Conservation (phyloP, 2,888 invertebrate species). For the Selenia dentaria region DNA sequence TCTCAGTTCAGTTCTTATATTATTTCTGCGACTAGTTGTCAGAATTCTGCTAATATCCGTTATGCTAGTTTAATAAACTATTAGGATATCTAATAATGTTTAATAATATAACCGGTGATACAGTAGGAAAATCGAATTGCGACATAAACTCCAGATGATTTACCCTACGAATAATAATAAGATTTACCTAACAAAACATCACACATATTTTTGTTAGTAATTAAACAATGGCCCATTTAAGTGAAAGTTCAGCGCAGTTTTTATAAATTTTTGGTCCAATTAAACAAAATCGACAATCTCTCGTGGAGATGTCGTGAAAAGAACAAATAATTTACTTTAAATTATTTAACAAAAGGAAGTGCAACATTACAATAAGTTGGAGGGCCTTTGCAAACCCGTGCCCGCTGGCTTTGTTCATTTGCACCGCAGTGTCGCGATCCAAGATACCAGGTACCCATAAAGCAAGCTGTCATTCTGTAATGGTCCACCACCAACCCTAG, state of each 20-base stretch:
- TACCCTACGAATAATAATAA: no score
- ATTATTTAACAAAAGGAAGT: constrained; percentile 29
- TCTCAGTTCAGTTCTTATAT: no score
- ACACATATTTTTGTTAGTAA: constrained; percentile 40
- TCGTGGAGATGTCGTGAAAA: neutral
- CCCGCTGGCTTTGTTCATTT: constrained; percentile 24
- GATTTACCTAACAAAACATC: no score
- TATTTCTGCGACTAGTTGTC: no score
- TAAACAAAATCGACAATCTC: constrained; percentile 8
- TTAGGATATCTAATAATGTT: no score
- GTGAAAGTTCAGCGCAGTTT: neutral
- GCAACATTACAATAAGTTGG: constrained; percentile 23
- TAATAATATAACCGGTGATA: no score
- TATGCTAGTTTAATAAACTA: no score
- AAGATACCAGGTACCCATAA: constrained; percentile 68
- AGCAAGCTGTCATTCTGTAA: constrained; percentile 63
- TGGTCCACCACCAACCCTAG: constrained; percentile 27
- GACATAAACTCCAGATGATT: no score
- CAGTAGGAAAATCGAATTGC: no score
- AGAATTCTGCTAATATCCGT: no score
- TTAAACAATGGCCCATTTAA: constrained; percentile 30
- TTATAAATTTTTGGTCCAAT: constrained; percentile 7
- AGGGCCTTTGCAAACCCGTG: constrained; percentile 3
- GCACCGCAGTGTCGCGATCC: constrained; percentile 52
- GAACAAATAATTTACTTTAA: constrained; percentile 5